Percentiles rank a stretch among this genome's conserved stretches.
phyloP scores from a whole-genome alignment of 2,113 vertebrate genomes.

The Leptodactylus fuscus region DNA sequence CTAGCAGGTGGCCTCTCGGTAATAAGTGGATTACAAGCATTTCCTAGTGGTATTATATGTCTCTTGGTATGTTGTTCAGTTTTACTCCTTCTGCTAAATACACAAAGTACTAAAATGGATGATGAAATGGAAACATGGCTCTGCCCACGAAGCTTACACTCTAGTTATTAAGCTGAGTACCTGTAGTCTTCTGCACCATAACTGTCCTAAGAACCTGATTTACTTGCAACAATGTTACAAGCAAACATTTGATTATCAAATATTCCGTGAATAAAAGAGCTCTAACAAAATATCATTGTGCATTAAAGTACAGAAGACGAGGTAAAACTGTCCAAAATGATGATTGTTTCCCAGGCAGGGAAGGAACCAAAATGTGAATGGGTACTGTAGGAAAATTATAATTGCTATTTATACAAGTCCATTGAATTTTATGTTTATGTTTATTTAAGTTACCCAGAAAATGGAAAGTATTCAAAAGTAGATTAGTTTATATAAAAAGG shows the following conservation, averaged over 20 bases:
- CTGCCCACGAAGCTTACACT: neutral
- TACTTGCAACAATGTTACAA: neutral
- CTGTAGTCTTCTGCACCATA: neutral
- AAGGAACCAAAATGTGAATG: constrained; percentile 33
- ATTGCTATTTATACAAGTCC: constrained; percentile 51
- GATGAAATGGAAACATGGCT: neutral
- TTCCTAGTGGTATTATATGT: neutral
- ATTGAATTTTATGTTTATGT: constrained; percentile 72
- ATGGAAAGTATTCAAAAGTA: constrained; percentile 72
- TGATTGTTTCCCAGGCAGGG: constrained; percentile 13
- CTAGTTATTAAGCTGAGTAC: neutral
- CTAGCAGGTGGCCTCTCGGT: neutral
- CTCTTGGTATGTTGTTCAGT: neutral
- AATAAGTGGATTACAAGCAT: neutral
- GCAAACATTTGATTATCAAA: neutral
- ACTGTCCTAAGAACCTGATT: neutral
- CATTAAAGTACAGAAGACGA: neutral
- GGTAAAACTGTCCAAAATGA: constrained; percentile 27
- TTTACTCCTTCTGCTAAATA: neutral
- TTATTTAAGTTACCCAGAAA: constrained; percentile 73
- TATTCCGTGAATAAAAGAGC: neutral
- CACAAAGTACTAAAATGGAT: neutral
- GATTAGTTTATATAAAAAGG: constrained; percentile 76
- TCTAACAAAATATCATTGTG: neutral
- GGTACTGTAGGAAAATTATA: constrained; percentile 45